Conservation (phyloP, 2,888 invertebrate species). For the Melanotus villosus region DNA sequence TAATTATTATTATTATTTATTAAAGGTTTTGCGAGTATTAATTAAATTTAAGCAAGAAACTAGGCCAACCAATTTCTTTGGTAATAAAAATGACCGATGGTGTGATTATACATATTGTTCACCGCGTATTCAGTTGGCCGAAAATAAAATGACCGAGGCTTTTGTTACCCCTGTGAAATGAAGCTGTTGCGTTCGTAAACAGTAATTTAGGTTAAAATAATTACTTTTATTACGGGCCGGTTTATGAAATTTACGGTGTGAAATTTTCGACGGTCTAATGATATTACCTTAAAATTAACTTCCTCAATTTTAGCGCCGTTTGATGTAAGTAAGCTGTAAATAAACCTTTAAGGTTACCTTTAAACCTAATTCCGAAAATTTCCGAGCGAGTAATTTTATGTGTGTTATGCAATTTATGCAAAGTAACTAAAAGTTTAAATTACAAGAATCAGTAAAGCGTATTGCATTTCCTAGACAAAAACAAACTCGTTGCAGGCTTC, state of each 20-base stretch:
- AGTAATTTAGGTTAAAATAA: slow-evolving; percentile 38
- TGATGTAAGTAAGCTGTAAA: slow-evolving; percentile 38
- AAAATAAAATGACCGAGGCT: slow-evolving; percentile 5
- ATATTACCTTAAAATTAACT: slow-evolving; percentile 8
- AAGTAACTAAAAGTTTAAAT: slow-evolving; percentile 45
- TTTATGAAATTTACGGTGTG: slow-evolving; percentile 1
- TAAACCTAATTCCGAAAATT: slow-evolving; percentile 33
- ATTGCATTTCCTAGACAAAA: slow-evolving; percentile 45
- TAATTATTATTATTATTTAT: too few species aligned
- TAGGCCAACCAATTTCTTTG: slow-evolving; percentile 3
- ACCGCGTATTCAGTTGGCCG: not conserved
- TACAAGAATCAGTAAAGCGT: slow-evolving; percentile 47
- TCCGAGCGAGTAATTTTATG: slow-evolving; percentile 42
- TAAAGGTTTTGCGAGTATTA: too few species aligned
- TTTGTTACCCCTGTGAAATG: slow-evolving; percentile 23
- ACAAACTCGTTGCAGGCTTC: slow-evolving; percentile 44
- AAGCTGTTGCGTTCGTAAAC: slow-evolving; percentile 25
- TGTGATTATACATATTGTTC: slow-evolving; percentile 24
- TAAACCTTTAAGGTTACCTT: slow-evolving; percentile 39
- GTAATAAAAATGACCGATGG: slow-evolving; percentile 22
- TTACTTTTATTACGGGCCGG: slow-evolving; percentile 10
- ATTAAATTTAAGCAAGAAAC: too few species aligned
- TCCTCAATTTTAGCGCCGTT: slow-evolving; percentile 23
- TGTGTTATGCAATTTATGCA: slow-evolving; percentile 37
- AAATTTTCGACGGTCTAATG: slow-evolving; percentile 17